Conservation (phyloP, 2,797 vertebrate species). For the Odontamblyopus lacepedii region DNA sequence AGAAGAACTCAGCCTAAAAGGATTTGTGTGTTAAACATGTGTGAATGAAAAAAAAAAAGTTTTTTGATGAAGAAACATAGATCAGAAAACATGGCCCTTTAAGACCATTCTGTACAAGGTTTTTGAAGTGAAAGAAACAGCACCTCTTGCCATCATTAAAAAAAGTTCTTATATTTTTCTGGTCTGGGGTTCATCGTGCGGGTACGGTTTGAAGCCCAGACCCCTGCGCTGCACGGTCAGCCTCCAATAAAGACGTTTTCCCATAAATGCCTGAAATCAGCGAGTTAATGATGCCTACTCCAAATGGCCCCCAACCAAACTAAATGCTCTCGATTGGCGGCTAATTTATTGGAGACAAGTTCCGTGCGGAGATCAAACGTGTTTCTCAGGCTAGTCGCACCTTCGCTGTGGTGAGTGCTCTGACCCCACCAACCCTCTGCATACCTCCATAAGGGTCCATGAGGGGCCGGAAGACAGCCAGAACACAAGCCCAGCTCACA, state of each 20-base stretch:
- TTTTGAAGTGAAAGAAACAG: conserved; percentile 74
- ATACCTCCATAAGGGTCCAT: conserved; percentile 68
- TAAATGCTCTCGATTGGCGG: conserved; percentile 71
- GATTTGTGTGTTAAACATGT: too few relatives aligned
- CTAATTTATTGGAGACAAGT: conserved; percentile 80
- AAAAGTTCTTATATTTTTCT: conserved; percentile 64
- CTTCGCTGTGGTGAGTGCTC: conserved; percentile 74
- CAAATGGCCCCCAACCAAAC: conserved; percentile 72
- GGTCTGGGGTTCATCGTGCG: conserved; percentile 67
- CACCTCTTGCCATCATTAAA: conserved; percentile 71
- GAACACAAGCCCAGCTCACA: conserved; percentile 53
- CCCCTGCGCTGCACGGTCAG: conserved; percentile 63
- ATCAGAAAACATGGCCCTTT: conserved; percentile 14
- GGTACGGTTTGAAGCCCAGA: conserved; percentile 58
- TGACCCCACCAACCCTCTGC: conserved; percentile 69
- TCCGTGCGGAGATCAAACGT: conserved; percentile 76
- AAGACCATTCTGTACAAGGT: conserved; percentile 61
- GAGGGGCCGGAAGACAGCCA: conserved; percentile 61
- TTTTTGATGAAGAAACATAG: too few relatives aligned
- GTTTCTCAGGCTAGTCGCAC: conserved; percentile 69
- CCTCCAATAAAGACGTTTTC: conserved; percentile 66
- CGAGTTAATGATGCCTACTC: conserved; percentile 74
- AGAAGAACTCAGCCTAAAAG: too few relatives aligned
- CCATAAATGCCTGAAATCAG: conserved; percentile 76
- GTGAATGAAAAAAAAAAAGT: too few relatives aligned